Evolutionary conservation across 1,140 invertebrate genomes (phyloP).

Genomic region (Ganaspis sp.): DNA sequence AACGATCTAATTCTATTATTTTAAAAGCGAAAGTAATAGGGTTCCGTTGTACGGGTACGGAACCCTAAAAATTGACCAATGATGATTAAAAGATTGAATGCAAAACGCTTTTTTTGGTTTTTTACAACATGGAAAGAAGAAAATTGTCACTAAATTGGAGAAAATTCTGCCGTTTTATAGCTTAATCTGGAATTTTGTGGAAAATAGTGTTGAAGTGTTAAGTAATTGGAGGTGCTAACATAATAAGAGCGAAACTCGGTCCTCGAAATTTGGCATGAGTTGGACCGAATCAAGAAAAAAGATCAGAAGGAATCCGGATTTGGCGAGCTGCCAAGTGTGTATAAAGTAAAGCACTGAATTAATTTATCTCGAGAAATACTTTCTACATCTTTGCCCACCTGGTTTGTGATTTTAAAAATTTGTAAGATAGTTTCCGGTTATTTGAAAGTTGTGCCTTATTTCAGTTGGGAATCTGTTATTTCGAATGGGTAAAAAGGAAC

Average conservation of each 20-base stretch:
- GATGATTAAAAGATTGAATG: too few species aligned
- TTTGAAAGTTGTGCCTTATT: too few species aligned
- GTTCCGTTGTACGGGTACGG: too few species aligned
- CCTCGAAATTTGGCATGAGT: constrained; percentile 24
- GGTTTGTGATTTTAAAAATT: neutral
- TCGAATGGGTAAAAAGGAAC: too few species aligned
- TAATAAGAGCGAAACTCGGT: constrained; percentile 12
- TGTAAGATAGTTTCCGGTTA: too few species aligned
- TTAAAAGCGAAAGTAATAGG: too few species aligned
- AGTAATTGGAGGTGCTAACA: constrained; percentile 19
- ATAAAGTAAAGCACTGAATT: constrained; percentile 2
- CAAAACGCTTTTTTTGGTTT: too few species aligned
- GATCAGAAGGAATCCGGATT: neutral
- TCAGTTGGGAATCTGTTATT: too few species aligned
- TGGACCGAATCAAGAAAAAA: constrained; percentile 15
- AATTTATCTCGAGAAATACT: constrained; percentile 5
- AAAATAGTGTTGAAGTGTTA: neutral
- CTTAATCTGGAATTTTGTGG: neutral
- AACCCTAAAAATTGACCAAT: too few species aligned
- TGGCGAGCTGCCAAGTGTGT: neutral
- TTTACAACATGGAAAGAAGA: too few species aligned
- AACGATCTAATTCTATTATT: too few species aligned
- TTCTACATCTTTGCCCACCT: neutral
- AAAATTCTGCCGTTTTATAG: neutral
- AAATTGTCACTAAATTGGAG: too few species aligned